A percentile compares a stretch with the other conserved stretches of the same genome.
phyloP scores from a whole-genome alignment of 2,113 vertebrate species.

The Phrynosoma platyrhinos region DNA sequence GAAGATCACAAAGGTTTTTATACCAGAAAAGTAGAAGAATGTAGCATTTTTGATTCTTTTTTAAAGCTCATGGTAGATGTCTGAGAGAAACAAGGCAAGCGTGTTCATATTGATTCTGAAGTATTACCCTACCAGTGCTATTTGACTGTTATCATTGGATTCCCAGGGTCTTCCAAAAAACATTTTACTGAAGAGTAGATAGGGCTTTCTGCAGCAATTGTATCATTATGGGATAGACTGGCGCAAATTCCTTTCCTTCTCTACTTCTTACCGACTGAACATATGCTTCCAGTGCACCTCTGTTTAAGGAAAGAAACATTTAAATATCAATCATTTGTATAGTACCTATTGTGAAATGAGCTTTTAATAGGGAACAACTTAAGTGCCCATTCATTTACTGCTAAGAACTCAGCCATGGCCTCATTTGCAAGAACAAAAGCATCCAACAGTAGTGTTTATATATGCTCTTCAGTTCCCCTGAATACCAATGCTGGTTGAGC shows the following conservation, averaged over 20 bases:
- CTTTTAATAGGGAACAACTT: background rate
- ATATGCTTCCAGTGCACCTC: slow-evolving; percentile 94
- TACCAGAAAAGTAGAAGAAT: background rate
- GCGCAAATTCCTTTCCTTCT: slow-evolving; percentile 93
- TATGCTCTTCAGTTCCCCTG: background rate
- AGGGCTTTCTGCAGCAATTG: slow-evolving; percentile 91
- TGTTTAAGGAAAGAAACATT: slow-evolving; percentile 48
- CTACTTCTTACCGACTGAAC: slow-evolving; percentile 91
- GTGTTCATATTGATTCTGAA: fast-evolving
- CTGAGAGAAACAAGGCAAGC: fast-evolving
- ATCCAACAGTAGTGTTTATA: background rate
- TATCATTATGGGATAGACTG: slow-evolving; percentile 96
- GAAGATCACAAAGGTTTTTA: background rate
- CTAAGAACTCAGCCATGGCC: background rate
- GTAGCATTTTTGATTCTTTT: background rate
- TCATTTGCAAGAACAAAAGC: background rate
- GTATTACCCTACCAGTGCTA: fast-evolving
- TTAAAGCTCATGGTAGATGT: background rate
- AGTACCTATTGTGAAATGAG: background rate
- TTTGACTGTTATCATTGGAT: background rate
- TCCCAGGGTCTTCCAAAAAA: fast-evolving
- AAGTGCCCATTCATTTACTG: background rate
- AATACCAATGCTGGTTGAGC: background rate
- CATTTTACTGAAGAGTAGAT: slow-evolving; percentile 68
- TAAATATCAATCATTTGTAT: background rate